phyloP scores from a whole-genome alignment of 1,140 invertebrate genomes.

The Pygmarrhopalites habei region DNA sequence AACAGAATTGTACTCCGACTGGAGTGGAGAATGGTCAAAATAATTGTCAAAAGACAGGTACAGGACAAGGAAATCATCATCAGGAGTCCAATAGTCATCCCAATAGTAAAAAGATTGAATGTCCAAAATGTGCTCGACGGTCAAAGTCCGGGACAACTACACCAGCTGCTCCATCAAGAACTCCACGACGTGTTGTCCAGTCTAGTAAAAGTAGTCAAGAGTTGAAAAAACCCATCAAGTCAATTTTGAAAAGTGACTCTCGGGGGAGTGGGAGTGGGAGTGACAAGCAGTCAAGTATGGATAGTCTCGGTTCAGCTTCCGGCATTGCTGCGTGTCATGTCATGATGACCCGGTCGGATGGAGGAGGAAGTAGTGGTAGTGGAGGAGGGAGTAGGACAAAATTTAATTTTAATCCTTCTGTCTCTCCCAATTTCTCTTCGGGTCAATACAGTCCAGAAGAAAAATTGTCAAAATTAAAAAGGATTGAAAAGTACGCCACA shows the following conservation, averaged over 20 bases:
- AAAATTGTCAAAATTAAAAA: constrained; percentile 17
- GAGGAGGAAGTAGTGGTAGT: constrained; percentile 15
- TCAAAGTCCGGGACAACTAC: constrained; percentile 31
- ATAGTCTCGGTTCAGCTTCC: constrained; percentile 30
- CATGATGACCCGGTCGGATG: constrained; percentile 32
- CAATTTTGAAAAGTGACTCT: constrained; percentile 32
- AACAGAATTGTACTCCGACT: constrained; percentile 16
- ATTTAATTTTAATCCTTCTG: constrained; percentile 11
- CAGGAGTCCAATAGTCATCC: background rate
- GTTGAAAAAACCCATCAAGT: constrained; percentile 34
- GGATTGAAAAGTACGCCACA: constrained; percentile 37
- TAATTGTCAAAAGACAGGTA: background rate
- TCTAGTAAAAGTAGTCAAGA: constrained; percentile 27
- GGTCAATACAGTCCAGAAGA: constrained; percentile 17
- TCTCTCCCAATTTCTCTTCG: constrained; percentile 6
- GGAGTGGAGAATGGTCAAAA: background rate
- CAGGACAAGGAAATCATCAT: background rate
- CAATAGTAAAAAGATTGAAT: constrained; percentile 15
- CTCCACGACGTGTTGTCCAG: constrained; percentile 20
- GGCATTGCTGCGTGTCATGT: background rate
- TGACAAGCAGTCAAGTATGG: constrained; percentile 36
- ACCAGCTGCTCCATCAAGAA: constrained; percentile 22
- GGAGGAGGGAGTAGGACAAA: constrained; percentile 20
- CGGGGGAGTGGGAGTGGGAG: constrained; percentile 29
- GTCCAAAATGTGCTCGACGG: constrained; percentile 23